phyloP scores from a whole-genome alignment of 2,113 vertebrate genomes.

The Tychaedon coryphoeus region DNA sequence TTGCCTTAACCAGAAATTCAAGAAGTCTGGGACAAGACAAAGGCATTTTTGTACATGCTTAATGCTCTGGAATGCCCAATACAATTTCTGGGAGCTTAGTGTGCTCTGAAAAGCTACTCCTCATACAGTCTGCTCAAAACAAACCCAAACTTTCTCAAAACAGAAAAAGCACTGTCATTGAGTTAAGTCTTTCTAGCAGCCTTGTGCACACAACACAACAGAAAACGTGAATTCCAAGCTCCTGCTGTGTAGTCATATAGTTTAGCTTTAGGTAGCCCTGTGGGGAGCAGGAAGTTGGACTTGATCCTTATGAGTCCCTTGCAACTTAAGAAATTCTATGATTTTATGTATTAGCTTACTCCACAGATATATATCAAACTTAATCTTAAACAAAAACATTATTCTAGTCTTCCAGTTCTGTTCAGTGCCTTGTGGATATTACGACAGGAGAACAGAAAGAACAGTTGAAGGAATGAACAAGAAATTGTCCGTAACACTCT shows the following conservation, averaged over 20 bases:
- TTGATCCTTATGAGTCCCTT: background rate
- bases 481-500: background rate
- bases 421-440: background rate
- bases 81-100: background rate
- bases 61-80: background rate
- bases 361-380: background rate
- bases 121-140: background rate
- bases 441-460: background rate
- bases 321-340: background rate
- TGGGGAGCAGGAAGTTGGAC: background rate
- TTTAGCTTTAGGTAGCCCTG: background rate
- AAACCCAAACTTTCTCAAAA: background rate
- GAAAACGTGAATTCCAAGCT: background rate
- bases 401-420: background rate
- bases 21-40: background rate
- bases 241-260: background rate
- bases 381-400: background rate
- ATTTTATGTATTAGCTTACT: background rate
- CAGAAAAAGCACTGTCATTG: background rate
- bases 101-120: background rate
- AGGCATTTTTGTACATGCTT: background rate
- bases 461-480: background rate
- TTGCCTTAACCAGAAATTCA: background rate
- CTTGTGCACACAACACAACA: background rate
- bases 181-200: background rate